Percentiles rank a stretch among this genome's conserved stretches.
These are phyloP conservation scores for Metalampra italica DNA, from an alignment of 2,888 invertebrate species.

Conservation along the genomic window DNA sequence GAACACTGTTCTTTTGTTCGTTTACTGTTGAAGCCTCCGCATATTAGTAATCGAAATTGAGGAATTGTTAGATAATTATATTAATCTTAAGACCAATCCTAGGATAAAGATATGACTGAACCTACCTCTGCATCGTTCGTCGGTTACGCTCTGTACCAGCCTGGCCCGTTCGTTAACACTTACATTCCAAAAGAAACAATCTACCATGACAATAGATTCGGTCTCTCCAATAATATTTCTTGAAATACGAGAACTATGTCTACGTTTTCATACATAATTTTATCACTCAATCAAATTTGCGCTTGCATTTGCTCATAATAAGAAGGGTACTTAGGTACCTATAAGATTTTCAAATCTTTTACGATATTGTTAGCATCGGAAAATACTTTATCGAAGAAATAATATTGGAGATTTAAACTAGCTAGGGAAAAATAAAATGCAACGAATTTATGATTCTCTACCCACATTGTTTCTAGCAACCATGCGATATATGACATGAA, in stretches of 20 bases:
- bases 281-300: conserved; percentile 7
- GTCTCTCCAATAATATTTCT: conserved; percentile 73
- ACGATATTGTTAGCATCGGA: too few relatives aligned
- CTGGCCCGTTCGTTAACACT: conserved; percentile 65
- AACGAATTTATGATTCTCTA: conserved; percentile 18
- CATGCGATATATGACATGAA: conserved; percentile 20
- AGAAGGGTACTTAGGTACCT: too few relatives aligned
- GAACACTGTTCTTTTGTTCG: conserved; percentile 71
- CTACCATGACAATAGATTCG: conserved; percentile 77
- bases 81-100: conserved; percentile 30
- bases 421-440: conserved; percentile 7
- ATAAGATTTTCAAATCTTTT: too few relatives aligned
- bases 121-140: conserved; percentile 73
- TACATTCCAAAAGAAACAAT: conserved; percentile 75
- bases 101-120: conserved; percentile 56
- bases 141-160: conserved; percentile 61
- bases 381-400: conserved; percentile 39
- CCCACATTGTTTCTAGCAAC: conserved; percentile 13
- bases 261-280: background rate
- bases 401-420: conserved; percentile 59
- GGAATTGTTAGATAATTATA: conserved; percentile 47
- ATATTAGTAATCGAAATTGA: conserved; percentile 65
- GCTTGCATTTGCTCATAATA: background rate
- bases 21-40: conserved; percentile 62
- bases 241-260: conserved; percentile 15